Conservation (phyloP, 2,113 vertebrate genomes). For the Plectropomus leopardus region DNA sequence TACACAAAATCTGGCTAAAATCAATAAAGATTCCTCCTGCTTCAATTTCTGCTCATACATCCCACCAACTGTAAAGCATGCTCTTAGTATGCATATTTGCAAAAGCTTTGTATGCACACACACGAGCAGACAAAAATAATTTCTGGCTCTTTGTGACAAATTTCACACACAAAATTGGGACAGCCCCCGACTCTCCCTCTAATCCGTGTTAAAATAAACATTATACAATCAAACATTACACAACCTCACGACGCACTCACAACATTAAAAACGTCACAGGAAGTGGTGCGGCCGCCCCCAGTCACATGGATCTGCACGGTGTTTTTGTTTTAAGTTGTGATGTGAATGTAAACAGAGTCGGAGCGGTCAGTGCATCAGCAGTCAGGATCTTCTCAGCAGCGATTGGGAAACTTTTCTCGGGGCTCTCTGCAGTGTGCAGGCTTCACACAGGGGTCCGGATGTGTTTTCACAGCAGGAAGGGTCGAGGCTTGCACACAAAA, state of each 20-base stretch:
- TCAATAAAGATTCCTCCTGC: background rate
- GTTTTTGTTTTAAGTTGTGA: constrained; percentile 15
- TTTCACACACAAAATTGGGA: background rate
- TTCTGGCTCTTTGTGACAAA: constrained; percentile 2
- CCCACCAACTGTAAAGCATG: background rate
- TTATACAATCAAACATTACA: constrained; percentile 34
- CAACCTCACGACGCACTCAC: constrained; percentile 1
- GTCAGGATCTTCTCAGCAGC: constrained; percentile 37
- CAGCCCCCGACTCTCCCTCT: background rate
- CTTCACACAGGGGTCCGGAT: constrained; percentile 10
- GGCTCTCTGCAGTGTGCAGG: background rate
- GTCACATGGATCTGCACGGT: constrained; percentile 17
- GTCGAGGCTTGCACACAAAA: background rate
- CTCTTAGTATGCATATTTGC: background rate
- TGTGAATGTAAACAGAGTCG: constrained; percentile 21
- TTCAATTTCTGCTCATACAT: background rate
- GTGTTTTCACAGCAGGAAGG: constrained; percentile 33
- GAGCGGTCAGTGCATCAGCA: background rate
- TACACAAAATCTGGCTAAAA: background rate
- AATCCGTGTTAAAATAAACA: constrained; percentile 4
- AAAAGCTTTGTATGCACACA: background rate
- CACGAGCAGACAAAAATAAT: background rate
- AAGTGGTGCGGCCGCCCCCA: background rate
- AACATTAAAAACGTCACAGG: constrained; percentile 16
- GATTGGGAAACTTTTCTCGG: constrained; percentile 34